A percentile compares a stretch with the other conserved stretches of the same genome.
Evolutionary conservation across 2,113 vertebrate genomes (phyloP).

Genomic region (Progne subis): DNA sequence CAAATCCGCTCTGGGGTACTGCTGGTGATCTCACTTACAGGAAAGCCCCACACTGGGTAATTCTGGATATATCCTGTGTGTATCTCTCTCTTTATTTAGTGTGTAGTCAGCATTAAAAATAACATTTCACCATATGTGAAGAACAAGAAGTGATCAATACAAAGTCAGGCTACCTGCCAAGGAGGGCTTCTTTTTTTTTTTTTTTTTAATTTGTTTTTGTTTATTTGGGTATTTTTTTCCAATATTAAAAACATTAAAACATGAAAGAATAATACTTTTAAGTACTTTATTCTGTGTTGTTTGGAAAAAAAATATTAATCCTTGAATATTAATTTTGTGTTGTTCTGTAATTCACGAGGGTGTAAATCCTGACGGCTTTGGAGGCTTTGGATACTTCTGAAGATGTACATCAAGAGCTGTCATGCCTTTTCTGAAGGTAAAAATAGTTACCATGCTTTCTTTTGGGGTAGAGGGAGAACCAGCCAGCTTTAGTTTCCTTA

Average conservation of each 20-base stretch:
- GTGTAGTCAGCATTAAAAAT: neutral
- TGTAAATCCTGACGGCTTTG: neutral
- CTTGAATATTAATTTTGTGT: neutral
- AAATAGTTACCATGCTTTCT: neutral
- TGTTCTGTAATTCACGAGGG: neutral
- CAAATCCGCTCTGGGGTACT: neutral
- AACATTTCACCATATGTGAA: neutral
- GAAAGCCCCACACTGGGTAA: neutral
- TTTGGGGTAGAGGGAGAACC: neutral
- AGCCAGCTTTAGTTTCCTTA: neutral
- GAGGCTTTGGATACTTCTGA: neutral
- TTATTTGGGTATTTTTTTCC: neutral
- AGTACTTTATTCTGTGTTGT: neutral
- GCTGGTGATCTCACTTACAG: neutral
- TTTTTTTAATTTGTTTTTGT: neutral
- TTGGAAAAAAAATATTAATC: neutral
- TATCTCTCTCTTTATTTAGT: neutral
- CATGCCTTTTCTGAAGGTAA: neutral
- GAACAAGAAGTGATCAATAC: neutral
- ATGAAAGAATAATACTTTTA: neutral
- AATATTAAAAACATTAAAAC: neutral
- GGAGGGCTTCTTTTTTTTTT: accelerated
- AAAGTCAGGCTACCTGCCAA: neutral
- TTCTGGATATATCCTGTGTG: neutral
- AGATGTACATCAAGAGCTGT: neutral